A percentile compares a stretch with the other conserved stretches of the same genome.
Conservation (phyloP, 2,797 vertebrate species). For the Hoplostethus atlanticus region DNA sequence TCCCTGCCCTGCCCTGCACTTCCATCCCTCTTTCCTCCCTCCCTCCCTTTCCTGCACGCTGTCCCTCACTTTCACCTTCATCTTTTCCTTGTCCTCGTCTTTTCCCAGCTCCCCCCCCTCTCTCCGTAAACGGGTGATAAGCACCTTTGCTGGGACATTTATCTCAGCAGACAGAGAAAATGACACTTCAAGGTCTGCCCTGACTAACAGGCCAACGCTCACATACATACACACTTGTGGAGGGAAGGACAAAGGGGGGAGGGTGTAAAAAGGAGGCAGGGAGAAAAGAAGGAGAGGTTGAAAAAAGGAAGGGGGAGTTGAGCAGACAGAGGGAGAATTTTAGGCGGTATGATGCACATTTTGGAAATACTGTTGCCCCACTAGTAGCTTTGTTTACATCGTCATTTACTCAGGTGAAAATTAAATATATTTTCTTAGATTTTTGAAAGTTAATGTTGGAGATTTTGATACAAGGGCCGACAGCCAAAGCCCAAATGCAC, state of each 20-base stretch:
- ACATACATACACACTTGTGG: conserved; percentile 12
- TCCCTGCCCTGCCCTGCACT: neutral
- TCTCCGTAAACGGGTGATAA: conserved; percentile 56
- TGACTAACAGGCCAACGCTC: conserved; percentile 37
- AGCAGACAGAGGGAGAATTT: neutral
- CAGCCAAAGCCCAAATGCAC: conserved; percentile 19
- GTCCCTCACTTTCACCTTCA: conserved; percentile 16
- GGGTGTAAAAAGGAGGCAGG: conserved; percentile 29
- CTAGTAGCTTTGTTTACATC: neutral
- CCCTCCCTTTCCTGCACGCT: neutral
- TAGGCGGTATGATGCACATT: too few relatives aligned
- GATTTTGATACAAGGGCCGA: neutral
- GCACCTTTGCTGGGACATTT: conserved; percentile 63
- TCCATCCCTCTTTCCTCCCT: neutral
- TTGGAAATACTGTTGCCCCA: neutral
- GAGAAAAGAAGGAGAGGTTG: conserved; percentile 11
- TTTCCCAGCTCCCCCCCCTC: conserved; percentile 15
- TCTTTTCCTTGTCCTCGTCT: conserved; percentile 8
- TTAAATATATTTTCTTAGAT: too few relatives aligned
- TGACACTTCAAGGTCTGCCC: conserved; percentile 75
- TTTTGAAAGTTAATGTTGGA: neutral
- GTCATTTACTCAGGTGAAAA: neutral
- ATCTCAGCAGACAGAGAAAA: conserved; percentile 63
- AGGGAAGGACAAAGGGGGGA: conserved; percentile 8
- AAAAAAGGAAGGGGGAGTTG: conserved; percentile 7